Evolutionary conservation across 1,140 invertebrate species (phyloP).

Genomic region (Epicauta chinensis): DNA sequence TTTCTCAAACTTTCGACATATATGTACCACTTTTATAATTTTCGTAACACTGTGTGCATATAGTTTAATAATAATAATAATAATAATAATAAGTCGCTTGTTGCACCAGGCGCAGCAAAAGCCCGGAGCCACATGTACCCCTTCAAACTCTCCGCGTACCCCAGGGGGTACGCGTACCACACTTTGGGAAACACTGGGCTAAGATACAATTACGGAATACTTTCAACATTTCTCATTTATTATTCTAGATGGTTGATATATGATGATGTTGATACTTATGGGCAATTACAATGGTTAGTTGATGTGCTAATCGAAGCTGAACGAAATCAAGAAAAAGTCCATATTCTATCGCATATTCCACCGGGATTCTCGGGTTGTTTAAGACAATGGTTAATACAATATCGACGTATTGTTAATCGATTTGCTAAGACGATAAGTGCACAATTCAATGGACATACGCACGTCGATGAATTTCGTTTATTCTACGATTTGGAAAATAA

Average conservation of each 20-base stretch:
- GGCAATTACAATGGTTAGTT: constrained; percentile 76
- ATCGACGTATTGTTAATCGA: constrained; percentile 51
- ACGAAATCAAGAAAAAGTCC: constrained; percentile 63
- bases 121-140: too few relatives aligned
- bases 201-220: too few relatives aligned
- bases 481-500: constrained; percentile 49
- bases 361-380: constrained; percentile 60
- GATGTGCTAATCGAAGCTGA: constrained; percentile 64
- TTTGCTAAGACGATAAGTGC: constrained; percentile 54
- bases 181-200: too few relatives aligned
- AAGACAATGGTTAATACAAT: constrained; percentile 60
- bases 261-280: constrained; percentile 54
- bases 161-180: too few relatives aligned
- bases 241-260: constrained; percentile 54
- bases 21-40: too few relatives aligned
- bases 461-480: constrained; percentile 65
- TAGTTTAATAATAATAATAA: constrained; percentile 7
- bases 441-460: constrained; percentile 77
- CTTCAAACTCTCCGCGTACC: too few relatives aligned
- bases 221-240: too few relatives aligned
- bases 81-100: too few relatives aligned
- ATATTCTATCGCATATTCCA: constrained; percentile 79
- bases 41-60: constrained; percentile 3
- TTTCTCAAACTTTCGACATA: too few relatives aligned
- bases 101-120: too few relatives aligned